Conservation (phyloP, 1,140 invertebrate species). For the Chrysoperla carnea region DNA sequence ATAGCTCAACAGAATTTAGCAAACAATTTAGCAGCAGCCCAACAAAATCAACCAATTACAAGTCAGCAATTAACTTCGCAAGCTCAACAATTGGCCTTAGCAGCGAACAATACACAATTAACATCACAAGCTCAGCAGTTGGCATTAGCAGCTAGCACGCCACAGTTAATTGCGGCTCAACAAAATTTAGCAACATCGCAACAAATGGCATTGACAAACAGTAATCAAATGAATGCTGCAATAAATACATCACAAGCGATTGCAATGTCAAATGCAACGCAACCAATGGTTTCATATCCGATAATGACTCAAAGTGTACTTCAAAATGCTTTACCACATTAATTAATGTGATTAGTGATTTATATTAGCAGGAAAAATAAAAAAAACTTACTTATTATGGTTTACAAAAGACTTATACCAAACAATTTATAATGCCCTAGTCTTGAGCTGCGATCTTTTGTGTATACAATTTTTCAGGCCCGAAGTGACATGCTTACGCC, state of each 20-base stretch:
- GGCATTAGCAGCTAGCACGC: conserved; percentile 8
- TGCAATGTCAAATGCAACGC: conserved; percentile 32
- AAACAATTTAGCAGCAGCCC: conserved; percentile 14
- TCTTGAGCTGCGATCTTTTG: no score
- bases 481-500: no score
- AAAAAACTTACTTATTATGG: background rate
- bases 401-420: background rate
- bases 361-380: background rate
- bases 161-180: conserved; percentile 13
- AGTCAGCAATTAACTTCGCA: conserved; percentile 14
- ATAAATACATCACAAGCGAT: conserved; percentile 26
- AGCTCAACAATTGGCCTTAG: conserved; percentile 16
- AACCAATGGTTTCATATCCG: conserved; percentile 50
- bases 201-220: conserved; percentile 19
- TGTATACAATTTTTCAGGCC: no score
- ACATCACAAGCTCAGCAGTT: conserved; percentile 8
- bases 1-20: conserved; percentile 17
- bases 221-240: conserved; percentile 15
- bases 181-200: conserved; percentile 19
- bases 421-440: background rate
- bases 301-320: conserved; percentile 39
- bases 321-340: conserved; percentile 1
- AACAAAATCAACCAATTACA: conserved; percentile 12
- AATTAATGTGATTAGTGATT: background rate
- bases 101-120: conserved; percentile 8